Conservation (phyloP, 2,797 vertebrate genomes). For the Acrossocheilus wenchowensis region DNA sequence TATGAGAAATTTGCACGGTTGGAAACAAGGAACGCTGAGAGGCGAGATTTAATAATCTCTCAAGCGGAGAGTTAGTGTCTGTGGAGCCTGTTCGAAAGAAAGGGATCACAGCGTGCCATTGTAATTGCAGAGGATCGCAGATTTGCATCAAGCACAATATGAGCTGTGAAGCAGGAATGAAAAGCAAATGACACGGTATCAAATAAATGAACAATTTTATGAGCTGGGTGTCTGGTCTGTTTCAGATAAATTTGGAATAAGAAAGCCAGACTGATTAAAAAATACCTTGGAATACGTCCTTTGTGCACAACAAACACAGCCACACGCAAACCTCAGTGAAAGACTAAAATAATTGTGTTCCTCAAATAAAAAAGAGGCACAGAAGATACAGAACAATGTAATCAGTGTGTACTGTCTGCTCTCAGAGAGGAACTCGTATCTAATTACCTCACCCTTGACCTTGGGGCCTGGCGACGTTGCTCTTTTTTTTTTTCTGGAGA, state of each 20-base stretch:
- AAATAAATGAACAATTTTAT: slow-evolving; percentile 59
- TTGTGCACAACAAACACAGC: slow-evolving; percentile 53
- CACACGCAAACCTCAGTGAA: slow-evolving; percentile 30
- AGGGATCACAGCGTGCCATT: slow-evolving; percentile 40
- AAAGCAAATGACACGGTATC: slow-evolving; percentile 50
- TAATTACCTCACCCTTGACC: slow-evolving; percentile 76
- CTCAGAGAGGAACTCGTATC: slow-evolving; percentile 65
- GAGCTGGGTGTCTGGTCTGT: slow-evolving; percentile 51
- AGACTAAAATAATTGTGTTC: slow-evolving; percentile 57
- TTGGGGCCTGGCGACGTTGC: slow-evolving; percentile 43
- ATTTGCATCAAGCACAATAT: slow-evolving; percentile 58
- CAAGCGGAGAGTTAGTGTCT: neutral
- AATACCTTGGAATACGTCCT: slow-evolving; percentile 39
- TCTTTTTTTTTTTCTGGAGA: slow-evolving; percentile 7
- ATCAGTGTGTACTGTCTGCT: slow-evolving; percentile 60
- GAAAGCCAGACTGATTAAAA: slow-evolving; percentile 56
- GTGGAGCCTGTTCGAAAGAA: slow-evolving; percentile 36
- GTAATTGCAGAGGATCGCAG: slow-evolving; percentile 46
- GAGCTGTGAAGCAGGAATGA: slow-evolving; percentile 54
- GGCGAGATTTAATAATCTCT: slow-evolving; percentile 59
- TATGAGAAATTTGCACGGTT: slow-evolving; percentile 5
- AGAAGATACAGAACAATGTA: slow-evolving; percentile 71
- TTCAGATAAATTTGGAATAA: slow-evolving; percentile 55
- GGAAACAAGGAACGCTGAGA: slow-evolving; percentile 10
- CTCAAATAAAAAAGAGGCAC: slow-evolving; percentile 53